Evolutionary conservation across 2,113 vertebrate genomes (phyloP).

Genomic region (Prionailurus bengalensis): DNA sequence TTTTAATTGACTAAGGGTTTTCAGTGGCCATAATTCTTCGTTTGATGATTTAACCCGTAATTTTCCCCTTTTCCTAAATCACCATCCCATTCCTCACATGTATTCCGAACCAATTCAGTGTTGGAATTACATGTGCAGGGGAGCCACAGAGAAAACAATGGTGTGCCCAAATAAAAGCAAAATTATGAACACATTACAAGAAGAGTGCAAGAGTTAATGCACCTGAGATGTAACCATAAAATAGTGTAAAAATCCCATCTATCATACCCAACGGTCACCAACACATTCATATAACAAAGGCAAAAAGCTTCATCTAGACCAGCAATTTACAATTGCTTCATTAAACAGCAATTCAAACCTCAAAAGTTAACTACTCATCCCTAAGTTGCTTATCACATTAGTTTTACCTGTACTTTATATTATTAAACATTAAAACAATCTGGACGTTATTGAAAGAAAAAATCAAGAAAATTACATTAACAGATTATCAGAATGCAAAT

Average conservation of each 20-base stretch:
- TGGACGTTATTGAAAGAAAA: not conserved
- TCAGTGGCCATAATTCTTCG: not conserved
- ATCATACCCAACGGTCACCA: not conserved
- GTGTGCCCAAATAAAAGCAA: not conserved
- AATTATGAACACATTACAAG: not conserved
- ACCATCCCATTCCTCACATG: not conserved
- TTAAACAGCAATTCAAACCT: constrained; percentile 27
- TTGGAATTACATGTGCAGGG: not conserved
- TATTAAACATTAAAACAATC: not conserved
- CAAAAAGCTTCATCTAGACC: not conserved
- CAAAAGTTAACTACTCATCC: constrained; percentile 20
- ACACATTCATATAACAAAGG: not conserved
- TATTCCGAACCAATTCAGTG: not conserved
- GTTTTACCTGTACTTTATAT: not conserved
- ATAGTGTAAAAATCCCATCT: not conserved
- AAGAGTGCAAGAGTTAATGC: not conserved
- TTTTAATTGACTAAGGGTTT: not conserved
- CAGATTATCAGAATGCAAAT: not conserved
- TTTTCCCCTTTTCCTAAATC: not conserved
- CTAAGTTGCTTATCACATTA: not conserved
- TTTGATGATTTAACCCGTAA: not conserved
- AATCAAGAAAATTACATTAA: not conserved
- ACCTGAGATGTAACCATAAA: not conserved
- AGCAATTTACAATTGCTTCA: constrained; percentile 1
- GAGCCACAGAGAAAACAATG: not conserved